Conservation (phyloP, 1,140 invertebrate genomes). For the Zaprionus africanus region DNA sequence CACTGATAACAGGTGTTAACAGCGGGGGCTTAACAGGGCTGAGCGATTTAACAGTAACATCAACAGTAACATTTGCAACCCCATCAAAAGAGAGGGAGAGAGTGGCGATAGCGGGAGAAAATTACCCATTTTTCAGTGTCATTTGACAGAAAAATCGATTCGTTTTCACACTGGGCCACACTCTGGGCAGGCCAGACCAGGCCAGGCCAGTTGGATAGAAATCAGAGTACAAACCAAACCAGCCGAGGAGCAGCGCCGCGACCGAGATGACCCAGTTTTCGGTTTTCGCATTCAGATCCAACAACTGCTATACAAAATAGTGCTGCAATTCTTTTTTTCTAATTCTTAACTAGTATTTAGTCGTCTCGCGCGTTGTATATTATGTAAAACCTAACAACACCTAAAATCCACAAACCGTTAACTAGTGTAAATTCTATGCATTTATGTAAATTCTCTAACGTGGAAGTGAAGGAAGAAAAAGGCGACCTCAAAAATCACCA, state of each 20-base stretch:
- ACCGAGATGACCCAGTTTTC: constrained; percentile 84
- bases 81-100: constrained; percentile 31
- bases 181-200: constrained; percentile 55
- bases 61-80: constrained; percentile 65
- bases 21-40: background rate
- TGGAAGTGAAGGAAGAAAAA: constrained; percentile 72
- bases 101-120: constrained; percentile 44
- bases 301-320: constrained; percentile 73
- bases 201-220: constrained; percentile 67
- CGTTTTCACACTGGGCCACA: constrained; percentile 73
- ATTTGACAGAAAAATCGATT: constrained; percentile 79
- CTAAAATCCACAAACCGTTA: constrained; percentile 32
- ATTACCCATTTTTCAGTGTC: constrained; percentile 77
- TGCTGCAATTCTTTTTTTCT: constrained; percentile 69
- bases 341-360: constrained; percentile 67
- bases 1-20: constrained; percentile 21
- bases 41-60: constrained; percentile 19
- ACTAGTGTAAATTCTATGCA: constrained; percentile 80
- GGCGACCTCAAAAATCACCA: constrained; percentile 69
- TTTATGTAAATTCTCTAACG: constrained; percentile 77
- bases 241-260: constrained; percentile 70
- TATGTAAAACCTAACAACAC: constrained; percentile 61
- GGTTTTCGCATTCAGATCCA: constrained; percentile 80
- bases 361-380: constrained; percentile 58
- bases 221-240: constrained; percentile 78